Base-by-base conservation (phyloP, 2,113 vertebrate species). In the Xerus inauris region DNA sequence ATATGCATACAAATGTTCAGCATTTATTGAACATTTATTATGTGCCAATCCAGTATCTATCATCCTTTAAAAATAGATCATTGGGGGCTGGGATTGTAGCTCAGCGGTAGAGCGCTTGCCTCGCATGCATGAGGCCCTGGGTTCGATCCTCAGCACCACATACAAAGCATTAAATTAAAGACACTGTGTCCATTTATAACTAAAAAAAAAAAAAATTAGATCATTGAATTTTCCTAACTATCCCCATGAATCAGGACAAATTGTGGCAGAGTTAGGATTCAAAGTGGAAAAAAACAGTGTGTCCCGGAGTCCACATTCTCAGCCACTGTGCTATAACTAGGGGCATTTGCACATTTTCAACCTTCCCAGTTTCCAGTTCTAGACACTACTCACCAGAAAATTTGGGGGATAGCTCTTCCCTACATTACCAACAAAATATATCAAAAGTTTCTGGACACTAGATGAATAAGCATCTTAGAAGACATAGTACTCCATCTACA, bases 321-420 rank as follows among this genome's bases (percentile, higher is more conserved):
- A 71, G n/a, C 2, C 49, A 54, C 28, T 1, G 0, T 24, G 17
- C 10, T 45, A 8, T 9, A 2, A 88, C 13, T 47, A 20, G 3
- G 40, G 35, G 7, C 17, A 30, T 51, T 86, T 64, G 62, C 3
- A 49, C 5, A 65, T 5, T 2, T 59, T 81, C 24, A 47, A 2
- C 12, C 28, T 40, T 59, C 17, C 14, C 11, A 2, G 47, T 35
- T 95, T 51, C 22, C 54, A 89, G 38, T 76, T 42, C 9, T 17
- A 90, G 57, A 8, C 6, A 28, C 30, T 51, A 13, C 3, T 59
- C 7, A 45, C 38, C 16, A 62, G 8, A 17, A 54, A 54, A 85
- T 40, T 47, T 89, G 32, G 3, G 12, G 11, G 49, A 65, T 62
- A 62, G 22, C 17, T 40, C 12, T 45, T 89, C 17, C 54, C 30